Percentiles rank a stretch among this genome's conserved stretches.
Conservation (phyloP, 2,888 invertebrate species). For the Seira ritae region DNA sequence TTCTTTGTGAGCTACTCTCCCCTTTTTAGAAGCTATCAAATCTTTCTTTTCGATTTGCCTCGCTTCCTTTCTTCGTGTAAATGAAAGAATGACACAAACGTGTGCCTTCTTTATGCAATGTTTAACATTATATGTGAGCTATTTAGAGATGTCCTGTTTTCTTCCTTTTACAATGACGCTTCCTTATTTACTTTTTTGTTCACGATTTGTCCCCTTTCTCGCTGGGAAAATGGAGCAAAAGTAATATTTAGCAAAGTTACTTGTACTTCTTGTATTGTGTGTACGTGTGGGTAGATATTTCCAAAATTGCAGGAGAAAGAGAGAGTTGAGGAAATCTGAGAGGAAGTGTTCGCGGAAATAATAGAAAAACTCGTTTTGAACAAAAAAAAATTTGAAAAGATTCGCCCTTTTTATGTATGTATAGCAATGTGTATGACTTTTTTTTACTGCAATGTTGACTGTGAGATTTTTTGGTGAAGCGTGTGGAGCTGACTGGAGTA, state of each 20-base stretch:
- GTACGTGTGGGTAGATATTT: not conserved
- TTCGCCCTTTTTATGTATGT: not conserved
- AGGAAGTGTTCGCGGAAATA: not conserved
- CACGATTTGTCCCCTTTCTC: not conserved
- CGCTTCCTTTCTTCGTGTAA: slow-evolving; percentile 3
- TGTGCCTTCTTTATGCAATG: not conserved
- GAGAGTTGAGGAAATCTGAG: not conserved
- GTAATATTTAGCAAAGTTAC: not conserved
- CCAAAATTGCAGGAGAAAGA: not conserved
- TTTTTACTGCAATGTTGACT: not conserved
- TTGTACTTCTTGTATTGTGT: not conserved
- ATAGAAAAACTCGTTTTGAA: slow-evolving; percentile 2
- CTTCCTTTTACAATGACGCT: not conserved
- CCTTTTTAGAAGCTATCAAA: not conserved
- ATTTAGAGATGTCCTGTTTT: slow-evolving; percentile 13
- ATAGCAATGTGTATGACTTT: not conserved
- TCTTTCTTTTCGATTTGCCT: slow-evolving; percentile 6
- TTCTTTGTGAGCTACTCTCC: not conserved
- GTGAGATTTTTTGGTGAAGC: not conserved
- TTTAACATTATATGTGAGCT: not conserved
- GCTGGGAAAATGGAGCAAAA: not conserved
- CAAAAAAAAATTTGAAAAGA: slow-evolving; percentile 4
- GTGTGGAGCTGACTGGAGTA: slow-evolving; percentile 24
- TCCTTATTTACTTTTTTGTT: slow-evolving; percentile 1
- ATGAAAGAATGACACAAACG: slow-evolving; percentile 10